Evolutionary conservation across 2,888 invertebrate genomes (phyloP).

Genomic region (Pasiphila rectangulata): DNA sequence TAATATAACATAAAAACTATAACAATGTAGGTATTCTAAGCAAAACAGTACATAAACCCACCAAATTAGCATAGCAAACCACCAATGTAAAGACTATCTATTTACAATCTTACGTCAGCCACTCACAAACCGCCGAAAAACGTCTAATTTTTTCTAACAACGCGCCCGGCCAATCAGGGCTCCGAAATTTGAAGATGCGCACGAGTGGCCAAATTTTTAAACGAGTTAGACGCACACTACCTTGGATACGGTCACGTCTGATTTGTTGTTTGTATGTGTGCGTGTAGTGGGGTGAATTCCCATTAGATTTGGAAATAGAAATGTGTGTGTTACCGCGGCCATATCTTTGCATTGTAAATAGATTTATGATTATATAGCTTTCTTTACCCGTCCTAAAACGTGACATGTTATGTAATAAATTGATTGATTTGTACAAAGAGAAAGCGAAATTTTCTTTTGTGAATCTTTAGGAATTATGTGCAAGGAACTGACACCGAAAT

Average conservation of each 20-base stretch:
- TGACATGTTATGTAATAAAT: not conserved
- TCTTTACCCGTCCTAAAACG: constrained; percentile 1
- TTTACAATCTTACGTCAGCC: constrained; percentile 31
- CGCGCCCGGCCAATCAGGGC: constrained; percentile 47
- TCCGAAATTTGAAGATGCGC: constrained; percentile 55
- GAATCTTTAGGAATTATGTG: too few relatives aligned
- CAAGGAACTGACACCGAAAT: too few relatives aligned
- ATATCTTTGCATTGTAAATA: constrained; percentile 9
- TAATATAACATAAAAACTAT: too few relatives aligned
- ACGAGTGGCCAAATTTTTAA: constrained; percentile 65
- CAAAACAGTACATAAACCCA: not conserved
- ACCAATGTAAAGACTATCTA: constrained; percentile 4
- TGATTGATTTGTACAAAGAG: not conserved
- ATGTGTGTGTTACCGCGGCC: constrained; percentile 8
- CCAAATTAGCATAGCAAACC: not conserved
- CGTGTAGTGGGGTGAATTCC: constrained; percentile 19
- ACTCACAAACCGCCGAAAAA: constrained; percentile 35
- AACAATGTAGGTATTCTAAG: not conserved
- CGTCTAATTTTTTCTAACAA: constrained; percentile 63
- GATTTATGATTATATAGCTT: constrained; percentile 1
- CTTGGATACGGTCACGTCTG: constrained; percentile 5
- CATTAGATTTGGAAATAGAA: constrained; percentile 19
- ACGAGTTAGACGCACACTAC: constrained; percentile 63
- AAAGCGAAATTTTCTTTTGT: too few relatives aligned
- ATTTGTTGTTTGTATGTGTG: constrained; percentile 19